phyloP scores from a whole-genome alignment of 2,888 invertebrate species.

The Drosophila kokeensis region DNA sequence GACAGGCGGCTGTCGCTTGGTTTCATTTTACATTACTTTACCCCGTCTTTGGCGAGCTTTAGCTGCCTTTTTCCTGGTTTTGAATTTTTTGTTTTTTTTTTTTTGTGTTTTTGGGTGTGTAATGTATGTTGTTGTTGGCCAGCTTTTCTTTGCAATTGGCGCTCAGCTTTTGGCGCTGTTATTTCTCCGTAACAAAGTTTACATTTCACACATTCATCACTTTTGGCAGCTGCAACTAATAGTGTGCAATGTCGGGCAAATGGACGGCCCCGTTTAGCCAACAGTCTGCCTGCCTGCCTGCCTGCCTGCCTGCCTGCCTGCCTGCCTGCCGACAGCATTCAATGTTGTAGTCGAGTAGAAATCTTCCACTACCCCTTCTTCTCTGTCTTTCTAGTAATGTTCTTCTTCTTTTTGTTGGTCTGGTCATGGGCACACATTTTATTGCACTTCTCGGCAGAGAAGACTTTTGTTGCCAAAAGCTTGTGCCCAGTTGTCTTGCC shows the following conservation, averaged over 20 bases:
- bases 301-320: not conserved
- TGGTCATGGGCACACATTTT: slow-evolving; percentile 66
- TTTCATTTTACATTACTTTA: slow-evolving; percentile 65
- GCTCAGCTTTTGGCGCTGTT: slow-evolving; percentile 70
- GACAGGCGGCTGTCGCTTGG: slow-evolving; percentile 77
- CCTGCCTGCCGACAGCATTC: slow-evolving; percentile 23
- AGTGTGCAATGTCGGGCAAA: slow-evolving; percentile 77
- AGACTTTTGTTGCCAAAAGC: slow-evolving; percentile 59
- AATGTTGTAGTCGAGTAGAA: slow-evolving; percentile 7
- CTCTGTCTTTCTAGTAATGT: not conserved
- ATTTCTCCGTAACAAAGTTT: slow-evolving; percentile 80
- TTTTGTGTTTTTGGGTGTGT: not conserved
- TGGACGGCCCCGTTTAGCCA: slow-evolving; percentile 67
- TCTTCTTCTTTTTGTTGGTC: slow-evolving; percentile 21
- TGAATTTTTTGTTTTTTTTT: not conserved
- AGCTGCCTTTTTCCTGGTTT: slow-evolving; percentile 41
- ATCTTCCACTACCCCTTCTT: not conserved
- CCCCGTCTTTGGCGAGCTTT: slow-evolving; percentile 56
- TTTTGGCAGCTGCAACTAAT: slow-evolving; percentile 81
- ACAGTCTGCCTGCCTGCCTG: slow-evolving; percentile 12
- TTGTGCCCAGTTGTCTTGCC: slow-evolving; percentile 66
- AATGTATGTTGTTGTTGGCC: slow-evolving; percentile 10
- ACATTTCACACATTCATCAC: slow-evolving; percentile 82
- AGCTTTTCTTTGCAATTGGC: slow-evolving; percentile 71
- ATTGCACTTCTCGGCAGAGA: slow-evolving; percentile 61